Conservation (phyloP, 2,888 invertebrate species). For the Rotaria magnacalcarata region DNA sequence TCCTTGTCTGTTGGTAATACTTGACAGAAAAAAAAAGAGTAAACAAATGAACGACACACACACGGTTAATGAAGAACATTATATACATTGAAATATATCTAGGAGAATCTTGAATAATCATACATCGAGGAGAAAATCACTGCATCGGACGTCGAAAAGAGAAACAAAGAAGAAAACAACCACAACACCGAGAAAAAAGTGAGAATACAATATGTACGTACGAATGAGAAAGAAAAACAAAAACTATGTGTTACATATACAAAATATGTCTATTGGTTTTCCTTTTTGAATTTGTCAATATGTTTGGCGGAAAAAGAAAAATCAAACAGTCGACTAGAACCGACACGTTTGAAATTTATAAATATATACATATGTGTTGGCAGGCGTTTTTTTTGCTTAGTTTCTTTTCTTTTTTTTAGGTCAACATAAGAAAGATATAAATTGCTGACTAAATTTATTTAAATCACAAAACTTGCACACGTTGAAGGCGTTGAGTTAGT, state of each 20-base stretch:
- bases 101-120: constrained; percentile 24
- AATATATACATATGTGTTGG: not conserved
- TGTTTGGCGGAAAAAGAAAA: not conserved
- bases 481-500: constrained; percentile 30
- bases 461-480: constrained; percentile 30
- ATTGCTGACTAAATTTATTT: not conserved
- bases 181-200: constrained; percentile 21
- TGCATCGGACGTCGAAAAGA: constrained; percentile 33
- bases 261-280: constrained; percentile 4
- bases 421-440: not conserved
- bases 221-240: not conserved
- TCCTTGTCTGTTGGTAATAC: not conserved
- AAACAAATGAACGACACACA: not conserved
- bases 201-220: constrained; percentile 31
- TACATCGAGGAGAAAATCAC: constrained; percentile 18
- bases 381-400: not conserved
- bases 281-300: not conserved
- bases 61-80: not conserved
- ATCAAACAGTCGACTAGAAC: not conserved
- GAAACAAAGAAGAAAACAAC: not conserved
- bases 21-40: not conserved
- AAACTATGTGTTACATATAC: not conserved
- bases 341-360: not conserved
- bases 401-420: not conserved
- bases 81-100: constrained; percentile 29